Evolutionary conservation across 1,140 invertebrate genomes (phyloP).

Genomic region (Mamestra configurata): DNA sequence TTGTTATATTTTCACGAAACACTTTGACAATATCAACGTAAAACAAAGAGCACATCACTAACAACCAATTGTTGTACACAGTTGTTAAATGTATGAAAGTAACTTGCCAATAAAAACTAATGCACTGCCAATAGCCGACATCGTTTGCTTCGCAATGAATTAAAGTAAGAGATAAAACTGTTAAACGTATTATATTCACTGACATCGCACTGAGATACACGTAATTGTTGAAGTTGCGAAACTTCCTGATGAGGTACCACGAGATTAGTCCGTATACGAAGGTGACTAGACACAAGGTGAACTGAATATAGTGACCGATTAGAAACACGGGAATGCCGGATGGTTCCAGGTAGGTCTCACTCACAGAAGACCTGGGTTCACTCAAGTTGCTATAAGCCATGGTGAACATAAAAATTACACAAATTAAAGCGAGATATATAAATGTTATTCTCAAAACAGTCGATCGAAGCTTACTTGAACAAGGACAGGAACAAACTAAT

Average conservation of each 20-base stretch:
- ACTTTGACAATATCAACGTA: not conserved
- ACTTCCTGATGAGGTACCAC: not conserved
- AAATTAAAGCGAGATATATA: not conserved
- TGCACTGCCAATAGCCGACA: too few relatives aligned
- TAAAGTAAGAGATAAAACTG: not conserved
- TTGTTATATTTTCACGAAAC: not conserved
- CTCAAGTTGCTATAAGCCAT: too few relatives aligned
- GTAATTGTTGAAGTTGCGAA: not conserved
- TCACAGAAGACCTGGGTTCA: not conserved
- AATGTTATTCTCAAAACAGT: not conserved
- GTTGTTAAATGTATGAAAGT: not conserved
- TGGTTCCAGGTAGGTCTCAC: not conserved
- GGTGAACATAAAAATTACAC: too few relatives aligned
- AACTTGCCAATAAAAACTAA: not conserved
- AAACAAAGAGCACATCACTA: not conserved
- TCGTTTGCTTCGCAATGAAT: too few relatives aligned
- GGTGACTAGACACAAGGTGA: not conserved
- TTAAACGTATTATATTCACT: not conserved
- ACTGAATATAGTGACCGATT: not conserved
- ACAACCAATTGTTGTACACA: not conserved
- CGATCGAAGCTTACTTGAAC: not conserved
- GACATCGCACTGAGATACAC: not conserved
- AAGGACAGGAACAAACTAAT: not conserved
- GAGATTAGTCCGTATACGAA: not conserved
- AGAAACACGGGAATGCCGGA: not conserved